Evolutionary conservation across 1,140 invertebrate genomes (phyloP).

Genomic region (Drosophila sp.): DNA sequence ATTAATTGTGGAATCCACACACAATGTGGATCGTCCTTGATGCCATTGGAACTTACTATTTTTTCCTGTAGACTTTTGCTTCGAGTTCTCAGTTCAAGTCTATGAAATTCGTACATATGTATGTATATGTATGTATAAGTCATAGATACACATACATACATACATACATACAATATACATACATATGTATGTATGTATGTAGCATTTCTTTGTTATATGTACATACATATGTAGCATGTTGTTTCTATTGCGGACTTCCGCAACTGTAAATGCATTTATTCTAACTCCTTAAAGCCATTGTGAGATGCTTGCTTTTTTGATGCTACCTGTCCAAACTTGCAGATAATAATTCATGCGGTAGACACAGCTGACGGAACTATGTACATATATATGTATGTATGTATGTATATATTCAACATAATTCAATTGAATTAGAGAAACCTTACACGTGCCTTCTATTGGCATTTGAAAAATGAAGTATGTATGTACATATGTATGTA

Average conservation of each 20-base stretch:
- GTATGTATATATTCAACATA: background rate
- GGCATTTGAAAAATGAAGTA: background rate
- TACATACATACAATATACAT: background rate
- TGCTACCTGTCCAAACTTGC: background rate
- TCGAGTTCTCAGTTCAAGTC: no score
- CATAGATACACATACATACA: no score
- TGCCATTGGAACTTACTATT: no score
- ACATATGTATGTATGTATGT: background rate
- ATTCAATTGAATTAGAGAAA: conserved; percentile 9
- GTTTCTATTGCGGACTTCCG: background rate
- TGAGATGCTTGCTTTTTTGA: no score
- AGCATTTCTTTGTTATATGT: background rate
- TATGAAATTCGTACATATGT: background rate
- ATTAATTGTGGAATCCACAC: no score
- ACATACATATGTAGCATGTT: background rate
- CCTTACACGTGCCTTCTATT: conserved; percentile 5
- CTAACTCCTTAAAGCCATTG: background rate
- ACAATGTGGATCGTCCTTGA: no score
- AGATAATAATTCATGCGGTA: background rate
- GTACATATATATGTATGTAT: conserved; percentile 21
- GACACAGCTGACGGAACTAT: conserved; percentile 9
- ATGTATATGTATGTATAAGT: conserved; percentile 28
- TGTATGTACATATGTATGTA: no score
- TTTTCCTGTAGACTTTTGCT: no score
- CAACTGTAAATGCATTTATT: background rate